Base-by-base conservation (phyloP, 2,888 invertebrate species). In the Schizotus pectinicornis region DNA sequence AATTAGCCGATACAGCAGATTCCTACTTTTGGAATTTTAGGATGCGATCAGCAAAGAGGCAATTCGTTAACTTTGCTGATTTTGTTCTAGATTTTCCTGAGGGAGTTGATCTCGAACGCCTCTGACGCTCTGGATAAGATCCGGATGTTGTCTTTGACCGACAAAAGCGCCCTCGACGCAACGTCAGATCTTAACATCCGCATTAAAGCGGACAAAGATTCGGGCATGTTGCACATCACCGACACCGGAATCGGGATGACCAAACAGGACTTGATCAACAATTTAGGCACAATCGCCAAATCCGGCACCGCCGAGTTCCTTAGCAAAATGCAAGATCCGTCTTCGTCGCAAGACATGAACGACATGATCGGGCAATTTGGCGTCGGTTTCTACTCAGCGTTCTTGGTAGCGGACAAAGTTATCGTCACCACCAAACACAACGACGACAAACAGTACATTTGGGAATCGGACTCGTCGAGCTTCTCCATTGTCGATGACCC, bases 351-450 rank as follows among this genome's bases (percentile, higher is more conserved):
- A 74, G 94, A 96, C 77, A 86, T 93, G 82, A 95, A 91, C 77
- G 98, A 99, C 81, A 92, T 99, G 89, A 99, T 99, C 81, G 99
- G 99, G 3, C 97, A 98, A 81, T 99, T 99, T 82, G 99, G 99
- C 77, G 99, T 99, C 67, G 99, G 99, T 59, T 99, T 99, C 83
- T 99, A 99, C 82, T 98, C 98, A 0, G 91, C 97, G 1, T 99
- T 99, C 84, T 85, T 82, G 77, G 98, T 99, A 56, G 97, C 98
- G 30, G 96, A 99, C 80, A 88, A 89, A 72, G 98, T 99, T 41
- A 88, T 96, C 45, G 99, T 99, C 1, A 94, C 93, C 1, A 92
- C 96, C 7, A 99, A 99, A 80, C 88, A 95, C 81, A 96, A 97
- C 79, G 90, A 90, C 69, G 97, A 96, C 78, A 85, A 85, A 62